phyloP scores from a whole-genome alignment of 2,797 vertebrate species.

The Myotis pilosus region DNA sequence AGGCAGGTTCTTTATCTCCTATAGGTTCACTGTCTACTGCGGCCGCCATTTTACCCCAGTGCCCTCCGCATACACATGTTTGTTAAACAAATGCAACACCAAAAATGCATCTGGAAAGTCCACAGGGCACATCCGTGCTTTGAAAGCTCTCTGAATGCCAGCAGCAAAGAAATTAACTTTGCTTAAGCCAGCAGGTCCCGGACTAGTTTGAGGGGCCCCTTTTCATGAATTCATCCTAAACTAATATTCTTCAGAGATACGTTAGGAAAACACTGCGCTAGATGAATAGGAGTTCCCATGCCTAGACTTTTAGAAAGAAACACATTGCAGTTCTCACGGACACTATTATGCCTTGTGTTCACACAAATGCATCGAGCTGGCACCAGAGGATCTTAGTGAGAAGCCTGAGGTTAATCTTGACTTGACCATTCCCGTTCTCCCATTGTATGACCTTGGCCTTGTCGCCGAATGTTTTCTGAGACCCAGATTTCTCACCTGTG shows the following conservation, averaged over 20 bases:
- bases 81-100: background rate
- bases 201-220: background rate
- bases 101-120: background rate
- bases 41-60: fast-evolving
- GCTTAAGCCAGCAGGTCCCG: background rate
- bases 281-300: background rate
- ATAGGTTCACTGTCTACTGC: background rate
- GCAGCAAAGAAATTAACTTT: background rate
- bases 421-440: background rate
- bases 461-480: background rate
- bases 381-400: background rate
- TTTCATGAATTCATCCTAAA: background rate
- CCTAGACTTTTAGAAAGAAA: background rate
- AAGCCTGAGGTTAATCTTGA: background rate
- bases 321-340: background rate
- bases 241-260: background rate
- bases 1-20: fast-evolving
- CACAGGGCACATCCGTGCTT: fast-evolving
- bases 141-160: background rate
- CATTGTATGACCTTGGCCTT: background rate
- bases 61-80: too few species aligned
- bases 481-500: background rate
- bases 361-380: fast-evolving
- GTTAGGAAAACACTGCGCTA: background rate
- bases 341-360: fast-evolving